Percentiles rank a stretch among this genome's conserved stretches.
Conservation (phyloP, 2,113 vertebrate genomes). For the Pelmatolapia mariae region DNA sequence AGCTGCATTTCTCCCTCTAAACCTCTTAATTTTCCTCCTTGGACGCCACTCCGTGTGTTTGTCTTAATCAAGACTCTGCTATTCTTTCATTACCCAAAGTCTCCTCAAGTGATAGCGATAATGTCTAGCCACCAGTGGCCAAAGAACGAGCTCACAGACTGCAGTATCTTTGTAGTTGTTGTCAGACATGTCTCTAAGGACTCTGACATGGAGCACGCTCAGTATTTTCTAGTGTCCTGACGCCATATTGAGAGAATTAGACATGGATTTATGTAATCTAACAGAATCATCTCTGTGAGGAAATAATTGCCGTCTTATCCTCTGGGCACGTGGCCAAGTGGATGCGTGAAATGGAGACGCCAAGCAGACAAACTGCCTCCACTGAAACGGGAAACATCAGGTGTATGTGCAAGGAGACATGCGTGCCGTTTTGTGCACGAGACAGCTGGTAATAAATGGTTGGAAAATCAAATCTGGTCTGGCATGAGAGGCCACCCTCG, state of each 20-base stretch:
- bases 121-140: not conserved
- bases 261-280: constrained; percentile 52
- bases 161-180: not conserved
- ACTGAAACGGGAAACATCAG: constrained; percentile 7
- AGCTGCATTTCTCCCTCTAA: not conserved
- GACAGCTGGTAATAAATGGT: constrained; percentile 51
- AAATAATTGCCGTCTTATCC: constrained; percentile 52
- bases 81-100: not conserved
- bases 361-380: constrained; percentile 38
- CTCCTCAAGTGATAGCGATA: not conserved
- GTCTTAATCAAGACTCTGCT: constrained; percentile 8
- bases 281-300: constrained; percentile 46
- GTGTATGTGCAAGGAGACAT: constrained; percentile 1
- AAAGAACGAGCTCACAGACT: not conserved
- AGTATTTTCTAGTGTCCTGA: not conserved
- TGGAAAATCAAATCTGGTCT: constrained; percentile 51
- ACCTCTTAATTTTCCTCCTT: not conserved
- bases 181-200: not conserved
- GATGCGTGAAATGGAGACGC: constrained; percentile 38
- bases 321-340: constrained; percentile 41
- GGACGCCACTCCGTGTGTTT: not conserved
- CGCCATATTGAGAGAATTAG: constrained; percentile 30
- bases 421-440: constrained; percentile 9
- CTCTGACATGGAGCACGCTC: not conserved
- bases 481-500: constrained; percentile 29